These are phyloP conservation scores for Chamaea fasciata DNA, from an alignment of 2,113 vertebrate species.

Conservation along the genomic window DNA sequence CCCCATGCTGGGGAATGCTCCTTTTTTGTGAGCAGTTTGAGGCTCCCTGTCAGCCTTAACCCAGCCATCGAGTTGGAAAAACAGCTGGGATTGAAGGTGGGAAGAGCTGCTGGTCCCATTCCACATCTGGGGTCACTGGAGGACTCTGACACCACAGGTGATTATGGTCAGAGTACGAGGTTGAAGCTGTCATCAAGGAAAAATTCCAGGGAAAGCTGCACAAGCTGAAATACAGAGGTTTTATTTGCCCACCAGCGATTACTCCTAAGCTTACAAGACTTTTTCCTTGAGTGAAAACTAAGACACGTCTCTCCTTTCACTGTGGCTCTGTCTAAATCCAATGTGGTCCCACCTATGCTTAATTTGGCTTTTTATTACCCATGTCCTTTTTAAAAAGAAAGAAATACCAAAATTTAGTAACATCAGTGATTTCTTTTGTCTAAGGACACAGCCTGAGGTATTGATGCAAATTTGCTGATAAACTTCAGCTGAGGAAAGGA, in stretches of 20 bases:
- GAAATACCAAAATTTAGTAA: background rate
- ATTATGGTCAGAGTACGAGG: background rate
- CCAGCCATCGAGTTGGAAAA: background rate
- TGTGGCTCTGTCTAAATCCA: background rate
- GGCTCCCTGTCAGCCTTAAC: background rate
- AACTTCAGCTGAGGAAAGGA: background rate
- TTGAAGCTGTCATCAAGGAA: background rate
- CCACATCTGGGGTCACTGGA: background rate
- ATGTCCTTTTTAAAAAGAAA: background rate
- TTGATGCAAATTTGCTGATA: background rate
- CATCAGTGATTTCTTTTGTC: background rate
- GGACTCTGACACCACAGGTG: background rate
- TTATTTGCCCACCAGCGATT: background rate
- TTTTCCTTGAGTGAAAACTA: background rate
- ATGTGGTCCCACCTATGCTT: background rate
- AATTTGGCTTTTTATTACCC: background rate
- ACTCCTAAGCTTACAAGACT: background rate
- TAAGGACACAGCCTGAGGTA: background rate
- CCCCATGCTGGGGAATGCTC: fast-evolving
- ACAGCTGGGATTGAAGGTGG: background rate
- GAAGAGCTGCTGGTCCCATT: background rate
- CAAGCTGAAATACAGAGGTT: background rate
- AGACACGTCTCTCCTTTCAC: background rate
- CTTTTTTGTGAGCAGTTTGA: background rate
- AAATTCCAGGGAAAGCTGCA: background rate